Evolutionary conservation across 2,888 invertebrate genomes (phyloP).

Genomic region (Coecobrya sp.): DNA sequence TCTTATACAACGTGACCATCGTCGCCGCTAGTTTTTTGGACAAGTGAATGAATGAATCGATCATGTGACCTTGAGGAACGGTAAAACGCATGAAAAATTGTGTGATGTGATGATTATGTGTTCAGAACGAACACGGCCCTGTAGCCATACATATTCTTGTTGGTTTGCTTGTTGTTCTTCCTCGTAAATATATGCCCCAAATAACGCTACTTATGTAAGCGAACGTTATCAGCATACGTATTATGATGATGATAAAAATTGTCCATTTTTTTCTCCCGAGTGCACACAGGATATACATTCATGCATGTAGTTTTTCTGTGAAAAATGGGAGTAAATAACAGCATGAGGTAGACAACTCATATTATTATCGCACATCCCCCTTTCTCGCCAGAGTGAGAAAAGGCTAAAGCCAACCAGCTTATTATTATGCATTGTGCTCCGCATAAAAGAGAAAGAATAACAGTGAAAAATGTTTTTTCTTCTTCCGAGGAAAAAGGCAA

Average conservation of each 20-base stretch:
- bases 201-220: too few species aligned
- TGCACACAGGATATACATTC: too few species aligned
- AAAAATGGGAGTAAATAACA: conserved; percentile 51
- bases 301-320: background rate
- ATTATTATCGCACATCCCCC: background rate
- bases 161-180: too few species aligned
- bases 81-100: background rate
- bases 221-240: background rate
- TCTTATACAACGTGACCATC: background rate
- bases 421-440: conserved; percentile 21
- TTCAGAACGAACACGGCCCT: background rate
- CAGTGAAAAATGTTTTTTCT: conserved; percentile 15
- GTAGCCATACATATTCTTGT: too few species aligned
- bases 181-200: too few species aligned
- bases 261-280: too few species aligned
- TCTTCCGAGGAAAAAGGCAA: background rate
- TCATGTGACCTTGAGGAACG: background rate
- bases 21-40: too few species aligned
- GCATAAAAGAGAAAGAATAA: conserved; percentile 11
- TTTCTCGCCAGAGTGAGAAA: background rate
- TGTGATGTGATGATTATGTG: background rate
- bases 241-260: too few species aligned
- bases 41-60: background rate
- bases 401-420: background rate
- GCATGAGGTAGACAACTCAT: conserved; percentile 17